Conservation (phyloP, 2,113 vertebrate genomes). For the Cryptomyrus ogoouensis region DNA sequence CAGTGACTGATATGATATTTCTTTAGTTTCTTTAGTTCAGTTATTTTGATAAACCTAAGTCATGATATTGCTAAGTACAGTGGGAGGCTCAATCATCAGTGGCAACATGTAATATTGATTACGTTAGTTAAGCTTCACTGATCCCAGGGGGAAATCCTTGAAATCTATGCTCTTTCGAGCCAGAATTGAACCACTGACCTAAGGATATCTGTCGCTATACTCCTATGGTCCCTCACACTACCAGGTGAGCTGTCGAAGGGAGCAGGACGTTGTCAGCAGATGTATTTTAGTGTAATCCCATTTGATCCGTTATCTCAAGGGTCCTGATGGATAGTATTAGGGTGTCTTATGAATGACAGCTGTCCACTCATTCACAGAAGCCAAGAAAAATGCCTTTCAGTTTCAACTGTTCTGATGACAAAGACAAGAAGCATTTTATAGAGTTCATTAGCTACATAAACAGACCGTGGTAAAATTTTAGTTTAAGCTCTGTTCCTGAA, state of each 20-base stretch:
- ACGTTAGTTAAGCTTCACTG: not conserved
- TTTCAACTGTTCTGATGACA: not conserved
- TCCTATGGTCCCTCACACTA: not conserved
- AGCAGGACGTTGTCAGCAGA: not conserved
- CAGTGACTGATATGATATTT: not conserved
- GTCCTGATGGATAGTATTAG: not conserved
- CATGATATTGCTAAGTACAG: not conserved
- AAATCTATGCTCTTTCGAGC: not conserved
- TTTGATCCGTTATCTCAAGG: not conserved
- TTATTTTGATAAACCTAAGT: not conserved
- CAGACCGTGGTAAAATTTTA: not conserved
- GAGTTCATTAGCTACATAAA: not conserved
- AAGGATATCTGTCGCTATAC: not conserved
- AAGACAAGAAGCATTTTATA: not conserved
- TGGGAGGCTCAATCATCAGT: not conserved
- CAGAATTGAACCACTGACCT: not conserved
- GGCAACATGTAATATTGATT: not conserved
- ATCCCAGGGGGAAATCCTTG: not conserved
- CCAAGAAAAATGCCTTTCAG: not conserved
- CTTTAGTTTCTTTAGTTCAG: too few relatives aligned
- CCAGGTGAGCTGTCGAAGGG: not conserved
- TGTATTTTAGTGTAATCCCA: not conserved
- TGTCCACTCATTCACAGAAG: not conserved
- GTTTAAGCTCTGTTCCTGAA: not conserved
- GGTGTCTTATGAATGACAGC: not conserved